Evolutionary conservation across 2,888 invertebrate genomes (phyloP), one percentile per base, ranked within the genome.

Genomic region (Epistrophe grossulariae): DNA sequence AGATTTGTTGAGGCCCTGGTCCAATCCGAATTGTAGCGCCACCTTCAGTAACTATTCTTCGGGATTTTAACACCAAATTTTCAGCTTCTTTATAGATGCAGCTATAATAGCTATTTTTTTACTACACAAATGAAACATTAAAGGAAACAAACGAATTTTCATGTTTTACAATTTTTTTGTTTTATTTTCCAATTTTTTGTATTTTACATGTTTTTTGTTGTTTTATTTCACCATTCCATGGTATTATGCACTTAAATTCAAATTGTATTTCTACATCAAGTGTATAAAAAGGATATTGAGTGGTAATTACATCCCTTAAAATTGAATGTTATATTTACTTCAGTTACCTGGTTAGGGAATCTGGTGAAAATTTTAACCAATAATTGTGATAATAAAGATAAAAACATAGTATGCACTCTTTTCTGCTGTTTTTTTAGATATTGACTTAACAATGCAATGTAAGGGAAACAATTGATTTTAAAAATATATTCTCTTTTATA

Each of bases 101-200:
- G 31, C 31, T 7, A 2, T 31, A 31, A 31, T 31, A 31, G 31
- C 0, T 31, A 15, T 43, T 43, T 31, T n/a, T 43, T n/a, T 45
- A n/a, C 45, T n/a, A 4, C 48, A 48, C 17, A 31, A n/a, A 19
- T 19, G 11, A 10, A 50, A 50, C 5, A 19, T 50, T 2, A 50
- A 48, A n/a, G n/a, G n/a, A n/a, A 71, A 76, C 52, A 64, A 1
- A 15, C 55, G 17, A 4, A 11, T 19, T 8, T 74, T 76, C 57
- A 64, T 79, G 66, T 87, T 87, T 87, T 87, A 79, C 87, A 83
- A 87, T 87, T 87, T 87, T 87, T 87, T 87, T 87, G 87, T 87
- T 87, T 87, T 83, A 83, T 87, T 87, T 87, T 83, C 87, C 83
- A 83, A 83, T 83, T 74, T 84, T 87, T 76, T 87, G 71, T 79